Percentiles rank a stretch among this genome's conserved stretches.
Conservation (phyloP, 1,140 invertebrate species). For the Nephotettix cincticeps region DNA sequence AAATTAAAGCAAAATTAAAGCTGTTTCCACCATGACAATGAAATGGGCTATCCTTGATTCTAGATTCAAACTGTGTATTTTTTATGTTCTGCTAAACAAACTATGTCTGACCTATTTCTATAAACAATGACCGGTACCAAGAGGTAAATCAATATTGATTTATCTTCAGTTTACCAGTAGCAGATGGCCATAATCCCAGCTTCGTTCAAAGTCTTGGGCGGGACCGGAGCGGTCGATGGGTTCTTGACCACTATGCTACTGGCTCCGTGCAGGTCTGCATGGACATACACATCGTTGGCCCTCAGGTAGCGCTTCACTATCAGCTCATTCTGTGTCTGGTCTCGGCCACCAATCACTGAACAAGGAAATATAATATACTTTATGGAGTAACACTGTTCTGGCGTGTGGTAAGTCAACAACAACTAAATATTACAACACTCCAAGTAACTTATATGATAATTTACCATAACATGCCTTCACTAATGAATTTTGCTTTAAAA, state of each 20-base stretch:
- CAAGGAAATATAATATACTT: slow-evolving; percentile 28
- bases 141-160: no score
- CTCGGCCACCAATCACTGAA: slow-evolving; percentile 87
- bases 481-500: no score
- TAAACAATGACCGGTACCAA: no score
- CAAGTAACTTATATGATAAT: neutral
- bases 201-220: slow-evolving; percentile 94
- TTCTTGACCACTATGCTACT: slow-evolving; percentile 95
- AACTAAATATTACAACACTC: neutral
- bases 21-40: no score
- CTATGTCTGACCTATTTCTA: no score
- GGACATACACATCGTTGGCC: slow-evolving; percentile 82
- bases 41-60: no score
- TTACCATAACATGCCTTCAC: no score
- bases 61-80: no score
- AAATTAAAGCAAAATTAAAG: no score
- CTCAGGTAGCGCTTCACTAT: slow-evolving; percentile 94
- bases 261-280: slow-evolving; percentile 95
- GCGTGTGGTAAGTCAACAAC: neutral
- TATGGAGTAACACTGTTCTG: neutral
- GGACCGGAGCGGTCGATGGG: slow-evolving; percentile 64
- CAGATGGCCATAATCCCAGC: slow-evolving; percentile 96
- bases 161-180: no score
- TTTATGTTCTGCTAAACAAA: no score
- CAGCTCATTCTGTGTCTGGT: slow-evolving; percentile 97